phyloP scores from a whole-genome alignment of 2,888 invertebrate genomes.

The Spodoptera picta region DNA sequence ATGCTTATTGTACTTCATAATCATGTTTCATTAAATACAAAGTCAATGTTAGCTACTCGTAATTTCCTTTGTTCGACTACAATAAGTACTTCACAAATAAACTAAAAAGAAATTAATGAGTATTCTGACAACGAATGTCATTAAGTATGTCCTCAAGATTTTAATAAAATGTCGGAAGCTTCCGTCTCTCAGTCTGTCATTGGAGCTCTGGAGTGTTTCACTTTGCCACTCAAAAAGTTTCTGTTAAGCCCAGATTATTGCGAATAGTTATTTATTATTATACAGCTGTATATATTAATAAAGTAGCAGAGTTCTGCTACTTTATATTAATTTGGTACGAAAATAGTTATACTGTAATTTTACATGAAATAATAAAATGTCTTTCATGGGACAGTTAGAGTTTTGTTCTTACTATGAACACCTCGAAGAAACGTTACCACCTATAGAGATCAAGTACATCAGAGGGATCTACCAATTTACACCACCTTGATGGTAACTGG shows the following conservation, averaged over 20 bases:
- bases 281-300: background rate
- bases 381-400: too few relatives aligned
- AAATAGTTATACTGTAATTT: too few relatives aligned
- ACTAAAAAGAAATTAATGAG: constrained; percentile 2
- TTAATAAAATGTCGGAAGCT: constrained; percentile 40
- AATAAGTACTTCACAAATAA: constrained; percentile 11
- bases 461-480: too few relatives aligned
- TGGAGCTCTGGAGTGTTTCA: constrained; percentile 42
- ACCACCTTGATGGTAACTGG: too few relatives aligned
- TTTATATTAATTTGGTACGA: background rate
- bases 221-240: constrained; percentile 28
- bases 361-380: too few relatives aligned
- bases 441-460: too few relatives aligned
- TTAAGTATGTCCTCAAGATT: constrained; percentile 48
- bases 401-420: too few relatives aligned
- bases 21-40: constrained; percentile 1
- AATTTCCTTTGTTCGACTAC: constrained; percentile 20
- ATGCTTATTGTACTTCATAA: too few relatives aligned
- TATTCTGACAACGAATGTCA: constrained; percentile 37
- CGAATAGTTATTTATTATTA: constrained; percentile 16
- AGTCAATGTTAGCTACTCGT: constrained; percentile 2
- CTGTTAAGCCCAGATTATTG: constrained; percentile 7
- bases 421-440: too few relatives aligned
- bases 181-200: constrained; percentile 26
- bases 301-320: background rate